phyloP scores from a whole-genome alignment of 2,797 vertebrate species.

The Sebastes oblongus region DNA sequence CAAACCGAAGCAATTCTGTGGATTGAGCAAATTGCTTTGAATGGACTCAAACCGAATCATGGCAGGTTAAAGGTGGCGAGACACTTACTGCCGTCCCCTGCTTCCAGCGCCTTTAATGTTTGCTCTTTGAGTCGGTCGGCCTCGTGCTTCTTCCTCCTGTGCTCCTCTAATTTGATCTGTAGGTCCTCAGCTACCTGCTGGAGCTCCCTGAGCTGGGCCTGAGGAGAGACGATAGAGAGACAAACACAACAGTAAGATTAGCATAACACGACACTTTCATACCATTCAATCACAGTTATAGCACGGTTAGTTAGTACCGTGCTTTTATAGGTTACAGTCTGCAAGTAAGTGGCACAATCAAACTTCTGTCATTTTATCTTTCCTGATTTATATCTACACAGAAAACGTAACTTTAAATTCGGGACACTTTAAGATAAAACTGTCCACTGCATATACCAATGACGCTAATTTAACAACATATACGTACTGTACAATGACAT shows the following conservation, averaged over 20 bases:
- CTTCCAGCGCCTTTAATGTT: constrained; percentile 52
- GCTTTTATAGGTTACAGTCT: background rate
- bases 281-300: background rate
- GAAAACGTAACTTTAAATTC: background rate
- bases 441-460: too few species aligned
- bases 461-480: background rate
- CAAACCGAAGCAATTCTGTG: constrained; percentile 24
- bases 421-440: background rate
- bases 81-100: constrained; percentile 54
- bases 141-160: constrained; percentile 65
- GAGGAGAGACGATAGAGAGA: constrained; percentile 2
- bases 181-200: constrained; percentile 75
- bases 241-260: background rate
- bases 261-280: background rate
- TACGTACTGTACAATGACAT: background rate
- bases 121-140: constrained; percentile 65
- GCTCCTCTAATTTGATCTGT: constrained; percentile 74
- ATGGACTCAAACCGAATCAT: constrained; percentile 35
- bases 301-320: background rate
- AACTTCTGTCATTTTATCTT: background rate
- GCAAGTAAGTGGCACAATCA: background rate
- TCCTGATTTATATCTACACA: background rate
- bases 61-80: constrained; percentile 21
- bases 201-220: constrained; percentile 78
- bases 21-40: constrained; percentile 35